A percentile compares a stretch with the other conserved stretches of the same genome.
Evolutionary conservation across 1,140 invertebrate genomes (phyloP).

Genomic region (Kradibia gibbosae): DNA sequence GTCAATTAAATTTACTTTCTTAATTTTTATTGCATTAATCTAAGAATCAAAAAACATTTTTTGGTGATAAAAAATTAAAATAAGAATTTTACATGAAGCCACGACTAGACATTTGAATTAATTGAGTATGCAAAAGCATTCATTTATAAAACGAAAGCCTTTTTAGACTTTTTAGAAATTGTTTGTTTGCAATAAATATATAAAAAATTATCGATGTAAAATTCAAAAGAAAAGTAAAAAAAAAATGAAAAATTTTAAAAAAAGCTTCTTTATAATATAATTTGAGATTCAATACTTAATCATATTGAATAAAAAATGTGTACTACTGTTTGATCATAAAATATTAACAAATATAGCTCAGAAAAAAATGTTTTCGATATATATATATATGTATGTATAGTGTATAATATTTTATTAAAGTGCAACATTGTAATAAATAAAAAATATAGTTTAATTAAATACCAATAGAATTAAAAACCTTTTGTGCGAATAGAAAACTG

Average conservation of each 20-base stretch:
- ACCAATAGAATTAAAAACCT: no score
- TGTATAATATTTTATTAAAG: no score
- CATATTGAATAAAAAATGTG: neutral
- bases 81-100: neutral
- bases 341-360: no score
- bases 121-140: neutral
- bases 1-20: no score
- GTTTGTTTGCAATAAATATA: neutral
- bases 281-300: neutral
- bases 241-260: neutral
- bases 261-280: neutral
- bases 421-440: no score
- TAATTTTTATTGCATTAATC: no score
- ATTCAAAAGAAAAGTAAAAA: neutral
- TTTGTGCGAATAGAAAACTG: no score
- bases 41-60: neutral
- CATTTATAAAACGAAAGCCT: neutral
- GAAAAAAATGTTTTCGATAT: no score
- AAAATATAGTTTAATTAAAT: no score
- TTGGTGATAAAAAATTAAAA: neutral
- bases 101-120: neutral
- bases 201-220: neutral
- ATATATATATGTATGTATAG: no score
- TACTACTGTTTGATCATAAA: no score
- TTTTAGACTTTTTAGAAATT: neutral